Evolutionary conservation across 2,797 vertebrate genomes (phyloP).

Genomic region (Alosa sapidissima): DNA sequence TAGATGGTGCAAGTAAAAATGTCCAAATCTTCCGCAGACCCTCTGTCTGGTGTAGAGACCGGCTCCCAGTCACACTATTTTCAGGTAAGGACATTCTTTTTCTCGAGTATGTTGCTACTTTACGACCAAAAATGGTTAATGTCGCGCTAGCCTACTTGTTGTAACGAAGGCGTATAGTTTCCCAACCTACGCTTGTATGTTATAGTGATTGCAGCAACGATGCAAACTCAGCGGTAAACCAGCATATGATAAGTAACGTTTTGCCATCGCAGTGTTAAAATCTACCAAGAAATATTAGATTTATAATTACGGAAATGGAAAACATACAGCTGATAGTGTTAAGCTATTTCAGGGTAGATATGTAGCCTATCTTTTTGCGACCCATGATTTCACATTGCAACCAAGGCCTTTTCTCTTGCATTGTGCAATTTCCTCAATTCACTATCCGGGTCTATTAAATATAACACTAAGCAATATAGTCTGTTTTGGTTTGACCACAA

Average conservation of each 20-base stretch:
- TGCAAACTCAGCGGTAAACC: conserved; percentile 33
- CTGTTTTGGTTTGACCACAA: neutral
- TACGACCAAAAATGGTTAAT: conserved; percentile 33
- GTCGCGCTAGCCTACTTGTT: conserved; percentile 64
- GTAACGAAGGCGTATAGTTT: conserved; percentile 59
- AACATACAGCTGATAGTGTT: neutral
- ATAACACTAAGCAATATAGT: neutral
- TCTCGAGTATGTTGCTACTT: neutral
- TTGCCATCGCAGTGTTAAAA: neutral
- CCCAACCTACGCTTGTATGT: conserved; percentile 36
- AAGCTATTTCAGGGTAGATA: neutral
- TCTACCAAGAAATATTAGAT: neutral
- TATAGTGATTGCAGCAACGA: conserved; percentile 49
- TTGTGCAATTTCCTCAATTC: conserved; percentile 30
- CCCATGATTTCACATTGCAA: conserved; percentile 38
- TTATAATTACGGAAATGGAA: neutral
- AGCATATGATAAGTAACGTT: conserved; percentile 13
- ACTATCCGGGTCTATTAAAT: neutral
- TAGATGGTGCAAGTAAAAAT: conserved; percentile 83
- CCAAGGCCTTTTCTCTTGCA: conserved; percentile 48
- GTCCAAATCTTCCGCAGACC: conserved; percentile 80
- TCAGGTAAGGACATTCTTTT: conserved; percentile 68
- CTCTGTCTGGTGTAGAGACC: conserved; percentile 74
- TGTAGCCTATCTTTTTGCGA: neutral
- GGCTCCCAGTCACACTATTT: conserved; percentile 79